These are phyloP conservation scores for Varanus komodoensis DNA, from an alignment of 2,113 vertebrate species.

Conservation along the genomic window DNA sequence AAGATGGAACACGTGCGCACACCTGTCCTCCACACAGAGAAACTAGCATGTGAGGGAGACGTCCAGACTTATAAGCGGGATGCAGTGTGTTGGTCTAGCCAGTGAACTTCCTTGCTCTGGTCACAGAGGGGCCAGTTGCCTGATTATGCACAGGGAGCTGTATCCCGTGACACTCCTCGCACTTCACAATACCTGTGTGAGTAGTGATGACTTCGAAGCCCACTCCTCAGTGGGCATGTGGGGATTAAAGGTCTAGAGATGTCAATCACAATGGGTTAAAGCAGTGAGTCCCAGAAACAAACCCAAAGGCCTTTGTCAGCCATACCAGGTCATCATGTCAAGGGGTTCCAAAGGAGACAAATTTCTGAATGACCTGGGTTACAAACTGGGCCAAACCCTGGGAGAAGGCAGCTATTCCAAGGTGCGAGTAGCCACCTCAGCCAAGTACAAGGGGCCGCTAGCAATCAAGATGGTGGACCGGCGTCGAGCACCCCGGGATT, in stretches of 20 bases:
- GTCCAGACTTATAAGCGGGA: not conserved
- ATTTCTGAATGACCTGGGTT: conserved; percentile 61
- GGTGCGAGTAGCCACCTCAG: conserved; percentile 76
- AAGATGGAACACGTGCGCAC: not conserved
- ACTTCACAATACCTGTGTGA: conserved; percentile 39
- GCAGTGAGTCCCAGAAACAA: conserved; percentile 19
- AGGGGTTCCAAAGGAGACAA: conserved; percentile 23
- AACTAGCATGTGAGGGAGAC: not conserved
- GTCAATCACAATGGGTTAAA: conserved; percentile 48
- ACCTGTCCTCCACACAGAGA: not conserved
- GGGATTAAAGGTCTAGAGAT: conserved; percentile 38
- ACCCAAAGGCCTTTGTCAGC: conserved; percentile 18
- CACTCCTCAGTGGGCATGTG: conserved; percentile 4
- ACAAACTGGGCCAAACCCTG: conserved; percentile 53
- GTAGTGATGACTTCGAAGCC: not conserved
- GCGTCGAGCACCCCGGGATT: conserved; percentile 69
- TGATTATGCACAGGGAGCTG: fast-evolving
- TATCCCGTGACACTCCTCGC: fast-evolving
- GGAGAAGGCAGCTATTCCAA: conserved; percentile 69
- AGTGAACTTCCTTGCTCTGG: not conserved
- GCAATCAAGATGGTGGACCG: conserved; percentile 73
- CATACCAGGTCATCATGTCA: conserved; percentile 47
- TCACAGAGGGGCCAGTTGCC: not conserved
- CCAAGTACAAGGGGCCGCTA: conserved; percentile 75
- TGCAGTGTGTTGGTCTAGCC: no score